Base-by-base conservation (phyloP, 2,113 vertebrate genomes). In the Mesembrinibis cayennensis region DNA sequence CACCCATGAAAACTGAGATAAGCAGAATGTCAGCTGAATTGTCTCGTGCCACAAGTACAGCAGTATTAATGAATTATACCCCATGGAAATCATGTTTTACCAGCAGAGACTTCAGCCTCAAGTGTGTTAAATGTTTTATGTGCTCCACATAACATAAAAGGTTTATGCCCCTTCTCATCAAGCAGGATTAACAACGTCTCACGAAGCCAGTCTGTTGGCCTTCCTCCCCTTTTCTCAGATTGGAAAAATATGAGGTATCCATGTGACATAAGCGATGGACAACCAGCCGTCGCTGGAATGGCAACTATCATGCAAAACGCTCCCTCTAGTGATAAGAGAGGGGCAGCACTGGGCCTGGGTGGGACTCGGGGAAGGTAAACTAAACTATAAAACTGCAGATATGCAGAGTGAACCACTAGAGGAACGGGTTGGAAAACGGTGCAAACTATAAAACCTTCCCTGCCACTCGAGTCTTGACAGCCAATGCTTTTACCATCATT, bases 271-370 rank as follows among this genome's bases (percentile, higher is more conserved):
- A 59, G 19, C 2, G 2, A 52, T 0, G 55, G 66, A 44, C 83
- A 78, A 38, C 9, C 32, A 25, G 76, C 50, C 77, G 63, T 0
- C 6, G 42, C 32, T 59, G 83, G 63, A 29, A 50, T 0, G 16
- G 69, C 62, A 42, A 62, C 44, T 56, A 5, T 0, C 34, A 12
- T 16, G 92, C 76, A 11, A 42, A 79, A 83, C 4, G 29, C 95
- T 94, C 96, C 97, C 95, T 90, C 97, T 96, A 95, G 96, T 79
- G 96, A 55, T 20, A 49, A 2, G 11, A 72, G 63, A 86, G 11
- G 20, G 42, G 59, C 59, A 80, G 62, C 58, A 10, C 13, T 2
- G 72, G 25, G 47, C 56, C 56, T 9, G 30, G 65, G 34, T 21
- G 79, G n/a, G 23, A 34, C 40, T 8, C 3, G 45, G 61, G 34